phyloP scores from a whole-genome alignment of 2,113 vertebrate species.

The Odobenus rosmarus region DNA sequence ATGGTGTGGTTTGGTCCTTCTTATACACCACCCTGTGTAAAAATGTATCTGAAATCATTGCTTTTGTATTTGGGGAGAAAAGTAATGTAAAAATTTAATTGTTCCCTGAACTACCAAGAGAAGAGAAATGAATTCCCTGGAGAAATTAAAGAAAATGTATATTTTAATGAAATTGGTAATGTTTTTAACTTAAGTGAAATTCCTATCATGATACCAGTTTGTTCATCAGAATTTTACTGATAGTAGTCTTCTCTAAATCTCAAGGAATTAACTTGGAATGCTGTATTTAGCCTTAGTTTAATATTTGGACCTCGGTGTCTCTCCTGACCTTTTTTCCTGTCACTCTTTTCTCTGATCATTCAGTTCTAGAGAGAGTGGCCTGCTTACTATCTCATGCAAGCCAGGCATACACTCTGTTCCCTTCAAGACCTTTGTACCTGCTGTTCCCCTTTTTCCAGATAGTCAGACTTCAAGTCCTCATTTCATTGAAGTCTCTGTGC shows the following conservation, averaged over 20 bases:
- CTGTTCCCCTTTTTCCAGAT: background rate
- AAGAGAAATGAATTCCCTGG: background rate
- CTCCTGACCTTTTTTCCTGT: background rate
- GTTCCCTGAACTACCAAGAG: background rate
- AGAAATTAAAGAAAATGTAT: background rate
- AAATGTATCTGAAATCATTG: background rate
- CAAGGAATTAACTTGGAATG: background rate
- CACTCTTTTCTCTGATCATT: background rate
- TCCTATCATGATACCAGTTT: background rate
- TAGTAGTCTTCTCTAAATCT: background rate
- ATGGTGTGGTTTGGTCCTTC: background rate
- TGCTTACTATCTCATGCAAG: background rate
- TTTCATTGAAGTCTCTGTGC: background rate
- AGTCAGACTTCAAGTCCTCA: background rate
- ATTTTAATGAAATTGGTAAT: background rate
- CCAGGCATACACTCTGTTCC: background rate
- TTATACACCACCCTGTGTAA: background rate
- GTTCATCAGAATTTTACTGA: background rate
- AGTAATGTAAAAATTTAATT: background rate
- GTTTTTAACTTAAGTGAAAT: constrained; percentile 8
- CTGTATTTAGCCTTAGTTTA: background rate
- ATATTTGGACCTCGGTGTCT: background rate
- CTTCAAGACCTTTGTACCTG: background rate
- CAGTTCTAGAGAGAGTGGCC: background rate
- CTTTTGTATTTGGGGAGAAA: background rate